Base-by-base conservation (phyloP, 1,140 invertebrate genomes). In the Drosophila burlai region DNA sequence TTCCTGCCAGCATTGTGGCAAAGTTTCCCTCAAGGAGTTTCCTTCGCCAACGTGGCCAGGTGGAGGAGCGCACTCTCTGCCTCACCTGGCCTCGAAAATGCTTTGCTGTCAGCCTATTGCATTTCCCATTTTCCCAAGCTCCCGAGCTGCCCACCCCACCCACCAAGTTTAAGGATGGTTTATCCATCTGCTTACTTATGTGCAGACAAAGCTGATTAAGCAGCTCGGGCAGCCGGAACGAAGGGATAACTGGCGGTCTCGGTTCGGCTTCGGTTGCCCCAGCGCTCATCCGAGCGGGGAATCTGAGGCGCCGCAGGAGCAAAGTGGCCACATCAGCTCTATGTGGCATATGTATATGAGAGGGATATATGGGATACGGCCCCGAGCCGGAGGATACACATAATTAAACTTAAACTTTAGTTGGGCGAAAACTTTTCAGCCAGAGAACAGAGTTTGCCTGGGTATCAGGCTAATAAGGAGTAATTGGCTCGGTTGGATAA, bases 71-170 rank as follows among this genome's bases (percentile, higher is more conserved):
- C 58, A 1, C 26, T 54, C 40, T 45, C 38, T 42, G 24, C 10
- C 40, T 40, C 10, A 46, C 45, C 63, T 76, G 74, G 73, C 74
- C 74, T 76, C 74, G 74, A 76, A 76, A 76, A 67, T 76, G 62
- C 50, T 74, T 64, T 66, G 49, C 46, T 29, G 58, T 61, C 67
- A 52, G 52, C 61, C 62, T 62, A 31, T 52, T 58, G 55, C 77
- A 61, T 54, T 50, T 40, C 15, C 55, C n/a, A 60, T 66, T 61
- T 52, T 49, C 29, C 58, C 72, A 34, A 11, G 31, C 31, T 34
- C 31, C 10, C 31, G 2, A 10, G 31, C 31, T 34, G 31, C 31
- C 29, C 29, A 29, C 1, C 29, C 7, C 46, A 24, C 24, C 8
- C 4, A 10, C 18, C 66, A 49, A 59, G 21, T 21, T 72, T 52